Evolutionary conservation across 1,140 invertebrate species (phyloP), one percentile per base, ranked within the genome.

Genomic region (Megalonaias nervosa): DNA sequence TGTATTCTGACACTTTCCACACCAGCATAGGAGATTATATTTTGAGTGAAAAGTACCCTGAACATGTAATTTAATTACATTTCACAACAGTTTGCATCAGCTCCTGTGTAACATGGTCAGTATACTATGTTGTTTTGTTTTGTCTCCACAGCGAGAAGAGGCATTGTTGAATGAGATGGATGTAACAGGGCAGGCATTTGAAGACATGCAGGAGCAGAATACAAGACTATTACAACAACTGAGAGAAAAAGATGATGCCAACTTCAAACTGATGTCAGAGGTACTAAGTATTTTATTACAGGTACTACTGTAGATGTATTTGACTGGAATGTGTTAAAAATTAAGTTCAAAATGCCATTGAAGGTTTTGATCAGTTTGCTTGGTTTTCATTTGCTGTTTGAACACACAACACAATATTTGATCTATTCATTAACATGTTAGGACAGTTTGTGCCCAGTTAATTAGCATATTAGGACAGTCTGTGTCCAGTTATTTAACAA

Each of bases 161-260:
- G 97, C 97, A 2, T 91, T 99, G 70, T 92, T 99, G 6, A 99
- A 97, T 88, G 99, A 99, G 91, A 99, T 99, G 96, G 99, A 99
- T 90, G 97, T 99, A 1, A 99, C 98, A 0, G 98, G 98, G 0
- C 97, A 99, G 91, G 98, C 98, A 0, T 99, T 99, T 89, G 98
- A 99, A 91, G 98, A 99, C 87, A 99, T 99, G 97, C 98, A 99
- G 91, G 98, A 99, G 88, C 97, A 99, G 91, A 99, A 99, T 92
- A 97, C 96, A 0, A 92, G 98, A 55, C 92, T 99, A 16, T 96
- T 99, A 69, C 97, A 99, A 85, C 98, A 99, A 90, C 91, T 99
- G 21, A 92, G 97, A 5, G 98, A 99, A 89, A 99, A 99, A 87
- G 98, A 99, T 90, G 98, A 99, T 89, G 98, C 98, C 5, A 99